These are phyloP conservation scores for Prinia subflava DNA, from an alignment of 2,113 vertebrate genomes.

Conservation along the genomic window DNA sequence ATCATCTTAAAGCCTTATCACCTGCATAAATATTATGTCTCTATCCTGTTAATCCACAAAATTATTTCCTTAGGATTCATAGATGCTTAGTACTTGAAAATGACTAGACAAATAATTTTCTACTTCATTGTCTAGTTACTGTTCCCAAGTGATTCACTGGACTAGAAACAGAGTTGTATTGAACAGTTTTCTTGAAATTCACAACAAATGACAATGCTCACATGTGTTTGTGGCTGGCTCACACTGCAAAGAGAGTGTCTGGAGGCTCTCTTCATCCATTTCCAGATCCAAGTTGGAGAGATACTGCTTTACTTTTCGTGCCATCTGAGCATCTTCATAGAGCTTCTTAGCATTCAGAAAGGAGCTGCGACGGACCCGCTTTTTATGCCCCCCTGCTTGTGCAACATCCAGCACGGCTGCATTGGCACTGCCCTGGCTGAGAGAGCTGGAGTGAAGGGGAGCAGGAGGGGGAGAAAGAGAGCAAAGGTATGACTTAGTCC, in stretches of 20 bases:
- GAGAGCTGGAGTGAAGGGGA: slow-evolving; percentile 77
- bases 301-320: slow-evolving; percentile 95
- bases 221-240: slow-evolving; percentile 92
- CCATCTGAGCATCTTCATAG: slow-evolving; percentile 99
- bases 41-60: neutral
- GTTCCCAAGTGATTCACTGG: neutral
- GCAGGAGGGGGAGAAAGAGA: neutral
- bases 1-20: neutral
- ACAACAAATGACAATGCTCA: slow-evolving; percentile 64
- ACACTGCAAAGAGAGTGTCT: slow-evolving; percentile 90
- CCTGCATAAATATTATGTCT: neutral
- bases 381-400: slow-evolving; percentile 93
- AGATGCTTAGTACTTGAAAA: neutral
- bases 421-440: slow-evolving; percentile 95
- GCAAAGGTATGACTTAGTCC: slow-evolving; percentile 19
- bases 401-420: slow-evolving; percentile 91
- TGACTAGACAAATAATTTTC: neutral
- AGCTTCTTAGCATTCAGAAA: slow-evolving; percentile 99
- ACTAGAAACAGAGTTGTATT: neutral
- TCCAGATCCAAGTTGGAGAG: slow-evolving; percentile 91
- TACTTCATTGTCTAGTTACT: neutral
- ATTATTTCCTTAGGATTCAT: neutral
- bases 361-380: slow-evolving; percentile 95
- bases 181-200: neutral
- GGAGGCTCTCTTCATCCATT: slow-evolving; percentile 94